Base-by-base conservation (phyloP, 1,140 invertebrate genomes). In the Drosophila sproati region DNA sequence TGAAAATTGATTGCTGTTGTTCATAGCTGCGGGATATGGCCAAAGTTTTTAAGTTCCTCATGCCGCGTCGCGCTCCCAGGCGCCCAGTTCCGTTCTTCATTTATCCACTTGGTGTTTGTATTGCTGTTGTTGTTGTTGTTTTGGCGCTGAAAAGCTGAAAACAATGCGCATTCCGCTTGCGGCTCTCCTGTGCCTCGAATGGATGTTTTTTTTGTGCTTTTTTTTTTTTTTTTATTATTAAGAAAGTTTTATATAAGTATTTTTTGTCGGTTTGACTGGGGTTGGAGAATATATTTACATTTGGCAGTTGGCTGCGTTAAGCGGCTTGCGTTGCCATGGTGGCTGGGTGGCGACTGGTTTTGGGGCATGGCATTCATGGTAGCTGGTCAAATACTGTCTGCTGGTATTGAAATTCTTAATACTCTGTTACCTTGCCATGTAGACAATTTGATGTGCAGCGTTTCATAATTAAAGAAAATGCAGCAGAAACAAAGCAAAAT, bases 1-100 rank as follows among this genome's bases (percentile, higher is more conserved):
- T 87, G 82, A 87, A 87, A 87, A 87, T 87, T 87, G 82, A 87
- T 87, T 87, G 82, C 82, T 87, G 82, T 87, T 87, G 82, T 87
- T 87, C 82, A 87, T 87, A 87, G 82, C 82, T 88, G 82, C 82
- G 82, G 82, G 82, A 88, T 87, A 87, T 87, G 82, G 82, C 83
- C 80, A 87, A 87, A 87, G 82, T 87, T 87, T 87, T 87, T 82
- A 88, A 87, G 83, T 88, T 87, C 77, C 80, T 68, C 63, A 68
- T 47, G 74, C 75, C 71, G 54, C 73, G 56, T 48, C 50, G 56
- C 34, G 10, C 47, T 59, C 48, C 37, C 57, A 41, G 31, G 20
- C 57, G 48, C 47, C 28, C 69, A 64, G 69, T 72, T 72, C 57
- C 56, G 56, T 48, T 62, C 63, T 54, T 29, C 37, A 43, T 71